Percentiles rank a stretch among this genome's conserved stretches.
phyloP scores from a whole-genome alignment of 1,140 invertebrate genomes.

The Drosophila sucinea region DNA sequence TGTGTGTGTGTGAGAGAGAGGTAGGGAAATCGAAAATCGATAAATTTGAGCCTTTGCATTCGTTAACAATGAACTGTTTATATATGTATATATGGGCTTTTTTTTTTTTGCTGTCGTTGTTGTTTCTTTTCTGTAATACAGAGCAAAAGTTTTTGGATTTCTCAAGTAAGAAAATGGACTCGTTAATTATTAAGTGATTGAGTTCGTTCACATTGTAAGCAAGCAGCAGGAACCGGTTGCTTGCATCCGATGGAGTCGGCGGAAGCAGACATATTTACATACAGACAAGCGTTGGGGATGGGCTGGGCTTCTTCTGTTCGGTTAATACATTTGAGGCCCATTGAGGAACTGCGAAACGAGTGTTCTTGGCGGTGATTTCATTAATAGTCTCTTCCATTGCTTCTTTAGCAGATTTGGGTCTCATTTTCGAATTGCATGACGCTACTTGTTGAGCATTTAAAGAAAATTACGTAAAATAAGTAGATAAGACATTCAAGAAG shows the following conservation, averaged over 20 bases:
- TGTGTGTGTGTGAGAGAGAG: neutral
- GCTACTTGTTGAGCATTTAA: too few species aligned
- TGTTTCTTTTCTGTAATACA: neutral
- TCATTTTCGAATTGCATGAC: too few species aligned
- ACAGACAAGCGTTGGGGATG: too few species aligned
- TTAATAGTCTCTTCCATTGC: too few species aligned
- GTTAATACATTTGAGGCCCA: too few species aligned
- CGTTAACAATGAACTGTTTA: slow-evolving; percentile 13
- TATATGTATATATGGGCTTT: slow-evolving; percentile 18
- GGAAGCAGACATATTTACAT: neutral
- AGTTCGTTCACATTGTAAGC: slow-evolving; percentile 3
- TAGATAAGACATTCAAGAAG: too few species aligned
- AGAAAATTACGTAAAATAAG: too few species aligned
- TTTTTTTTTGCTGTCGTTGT: neutral
- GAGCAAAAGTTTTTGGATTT: neutral
- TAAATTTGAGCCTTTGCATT: slow-evolving; percentile 36
- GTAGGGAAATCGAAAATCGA: slow-evolving; percentile 62
- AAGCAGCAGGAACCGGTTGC: neutral
- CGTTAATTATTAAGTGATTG: slow-evolving; percentile 9
- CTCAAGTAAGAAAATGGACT: slow-evolving; percentile 1
- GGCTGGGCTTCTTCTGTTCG: too few species aligned
- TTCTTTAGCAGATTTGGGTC: too few species aligned
- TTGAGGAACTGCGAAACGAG: too few species aligned
- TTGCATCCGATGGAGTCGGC: neutral
- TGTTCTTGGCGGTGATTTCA: too few species aligned